Evolutionary conservation across 2,113 vertebrate genomes (phyloP), one percentile per base, ranked within the genome.

Genomic region (Stegostoma tigrinum): DNA sequence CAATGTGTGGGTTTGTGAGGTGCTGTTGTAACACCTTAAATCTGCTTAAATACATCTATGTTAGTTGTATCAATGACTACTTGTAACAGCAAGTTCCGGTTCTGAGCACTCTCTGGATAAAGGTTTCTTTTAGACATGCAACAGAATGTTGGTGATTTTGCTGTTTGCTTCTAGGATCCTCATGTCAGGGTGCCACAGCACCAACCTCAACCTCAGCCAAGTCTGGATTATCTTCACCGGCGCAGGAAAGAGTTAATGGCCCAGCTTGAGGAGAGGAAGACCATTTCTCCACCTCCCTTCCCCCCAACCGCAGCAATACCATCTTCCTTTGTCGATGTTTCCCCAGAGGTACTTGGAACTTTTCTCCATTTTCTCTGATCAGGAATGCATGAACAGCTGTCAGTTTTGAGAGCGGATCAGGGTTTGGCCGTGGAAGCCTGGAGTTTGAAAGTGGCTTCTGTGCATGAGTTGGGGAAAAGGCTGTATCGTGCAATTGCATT

Each of bases 271-370:
- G 99, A 99, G 96, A 98, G 99, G 96, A 99, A 99, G 96, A 98
- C 99, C 90, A 99, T 99, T 97, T 99, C 99, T 42, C 99, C 99
- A 27, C 99, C 98, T 96, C 99, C 99, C 48, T 99, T 99, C 90
- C 98, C 98, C 61, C 98, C 98, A 0, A 99, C 99, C 0, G 98
- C 99, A 7, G 99, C 98, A 21, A 97, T 99, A 96, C 93, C 93
- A 70, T 68, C 93, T 34, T 95, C 66, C 24, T 72, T 95, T 95
- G 67, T 95, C 42, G 67, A 72, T 70, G 67, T 95, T 30, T 95
- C 94, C 42, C 68, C 94, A 0, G 68, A 95, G 94, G 67, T 93
- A 93, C 34, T 66, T 93, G 89, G 15, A 93, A 66, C 23, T 19
- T 66, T 66, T 93, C 30, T n/a, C 34, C 1, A 17, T 90, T 64